These are phyloP conservation scores for Halichoerus grypus DNA, from an alignment of 2,113 vertebrate species.

Conservation along the genomic window DNA sequence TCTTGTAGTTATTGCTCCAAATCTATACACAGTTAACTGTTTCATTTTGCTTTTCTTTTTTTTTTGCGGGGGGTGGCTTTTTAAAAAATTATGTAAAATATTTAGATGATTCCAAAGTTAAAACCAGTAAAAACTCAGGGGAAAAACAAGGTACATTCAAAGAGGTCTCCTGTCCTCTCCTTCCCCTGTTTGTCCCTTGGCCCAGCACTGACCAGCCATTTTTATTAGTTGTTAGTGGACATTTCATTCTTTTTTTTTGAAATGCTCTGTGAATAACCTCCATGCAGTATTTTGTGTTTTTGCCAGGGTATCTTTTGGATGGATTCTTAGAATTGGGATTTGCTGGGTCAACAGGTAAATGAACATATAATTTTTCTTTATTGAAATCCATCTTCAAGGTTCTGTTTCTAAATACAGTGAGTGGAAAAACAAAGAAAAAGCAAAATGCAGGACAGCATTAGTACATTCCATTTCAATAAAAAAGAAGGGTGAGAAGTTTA, in stretches of 20 bases:
- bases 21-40: not conserved
- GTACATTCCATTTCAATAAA: not conserved
- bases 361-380: slow-evolving; percentile 11
- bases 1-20: not conserved
- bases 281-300: not conserved
- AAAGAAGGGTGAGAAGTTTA: not conserved
- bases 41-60: slow-evolving; percentile 1
- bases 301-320: not conserved
- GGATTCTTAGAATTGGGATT: slow-evolving; percentile 31
- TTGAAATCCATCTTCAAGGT: not conserved
- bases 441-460: not conserved
- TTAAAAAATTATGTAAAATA: not conserved
- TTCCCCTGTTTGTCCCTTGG: not conserved
- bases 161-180: not conserved
- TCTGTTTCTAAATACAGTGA: slow-evolving; percentile 22
- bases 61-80: not conserved
- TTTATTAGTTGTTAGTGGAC: not conserved
- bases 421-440: not conserved
- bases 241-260: not conserved
- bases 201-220: not conserved
- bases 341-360: slow-evolving; percentile 5
- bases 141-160: not conserved
- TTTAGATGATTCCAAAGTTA: not conserved
- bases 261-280: not conserved
- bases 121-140: not conserved